Percentiles rank a stretch among this genome's conserved stretches.
Evolutionary conservation across 2,888 invertebrate species (phyloP).

Genomic region (Nemotelus nigrinus): DNA sequence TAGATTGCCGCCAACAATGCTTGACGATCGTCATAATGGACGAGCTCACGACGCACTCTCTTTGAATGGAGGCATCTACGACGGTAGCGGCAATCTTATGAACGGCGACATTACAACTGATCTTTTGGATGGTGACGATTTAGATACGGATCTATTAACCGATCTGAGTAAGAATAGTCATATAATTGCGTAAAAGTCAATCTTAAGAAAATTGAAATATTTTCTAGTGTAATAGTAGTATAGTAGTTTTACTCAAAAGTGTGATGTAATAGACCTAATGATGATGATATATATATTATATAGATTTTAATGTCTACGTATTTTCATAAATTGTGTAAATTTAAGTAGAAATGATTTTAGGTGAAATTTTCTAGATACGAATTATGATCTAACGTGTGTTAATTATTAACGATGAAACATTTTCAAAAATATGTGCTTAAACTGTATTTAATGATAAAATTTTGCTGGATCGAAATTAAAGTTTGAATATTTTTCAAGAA

Average conservation of each 20-base stretch:
- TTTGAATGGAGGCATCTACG: constrained; percentile 54
- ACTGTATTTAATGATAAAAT: background rate
- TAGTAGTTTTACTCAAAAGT: constrained; percentile 40
- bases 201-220: constrained; percentile 31
- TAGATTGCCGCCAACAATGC: constrained; percentile 31
- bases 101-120: constrained; percentile 62
- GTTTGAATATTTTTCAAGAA: background rate
- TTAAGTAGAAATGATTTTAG: constrained; percentile 31
- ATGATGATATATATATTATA: constrained; percentile 6
- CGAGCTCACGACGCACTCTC: constrained; percentile 60
- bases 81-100: constrained; percentile 54
- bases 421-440: constrained; percentile 25
- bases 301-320: constrained; percentile 35
- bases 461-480: background rate
- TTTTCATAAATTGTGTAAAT: constrained; percentile 36
- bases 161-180: constrained; percentile 65
- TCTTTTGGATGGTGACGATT: constrained; percentile 62
- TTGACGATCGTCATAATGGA: constrained; percentile 50
- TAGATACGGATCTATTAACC: constrained; percentile 62
- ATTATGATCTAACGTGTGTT: background rate
- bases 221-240: constrained; percentile 25
- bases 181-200: constrained; percentile 61
- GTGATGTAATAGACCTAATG: constrained; percentile 38
- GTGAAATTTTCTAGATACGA: constrained; percentile 22
- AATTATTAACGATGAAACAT: background rate